Evolutionary conservation across 2,888 invertebrate genomes (phyloP).

Genomic region (Noctua janthe): DNA sequence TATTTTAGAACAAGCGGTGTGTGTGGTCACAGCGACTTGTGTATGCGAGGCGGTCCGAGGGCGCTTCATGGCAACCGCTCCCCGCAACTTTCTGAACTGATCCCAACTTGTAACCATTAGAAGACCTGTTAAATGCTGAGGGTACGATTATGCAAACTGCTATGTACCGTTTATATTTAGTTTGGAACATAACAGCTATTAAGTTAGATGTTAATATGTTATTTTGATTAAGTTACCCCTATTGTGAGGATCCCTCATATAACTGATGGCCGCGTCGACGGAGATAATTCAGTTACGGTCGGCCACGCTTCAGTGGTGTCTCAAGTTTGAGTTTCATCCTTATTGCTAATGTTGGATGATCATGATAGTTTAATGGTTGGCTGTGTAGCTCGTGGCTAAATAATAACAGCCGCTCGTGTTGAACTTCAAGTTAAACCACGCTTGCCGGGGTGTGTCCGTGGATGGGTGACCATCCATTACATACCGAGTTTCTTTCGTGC

Average conservation of each 20-base stretch:
- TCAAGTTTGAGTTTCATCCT: conserved; percentile 48
- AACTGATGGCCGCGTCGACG: conserved; percentile 55
- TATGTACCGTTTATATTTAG: conserved; percentile 67
- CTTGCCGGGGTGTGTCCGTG: neutral
- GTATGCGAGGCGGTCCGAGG: conserved; percentile 46
- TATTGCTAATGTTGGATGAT: conserved; percentile 47
- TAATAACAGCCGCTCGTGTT: neutral
- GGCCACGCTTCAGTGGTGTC: conserved; percentile 44
- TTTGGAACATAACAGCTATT: conserved; percentile 67
- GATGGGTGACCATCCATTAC: neutral
- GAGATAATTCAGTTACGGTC: conserved; percentile 56
- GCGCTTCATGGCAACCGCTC: conserved; percentile 61
- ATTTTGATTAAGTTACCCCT: conserved; percentile 69
- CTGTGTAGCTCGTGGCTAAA: neutral
- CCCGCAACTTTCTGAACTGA: conserved; percentile 68
- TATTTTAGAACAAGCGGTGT: conserved; percentile 74
- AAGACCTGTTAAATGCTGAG: conserved; percentile 69
- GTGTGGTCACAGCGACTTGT: conserved; percentile 75
- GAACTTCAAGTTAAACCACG: neutral
- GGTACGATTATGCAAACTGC: conserved; percentile 69
- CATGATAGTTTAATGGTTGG: conserved; percentile 42
- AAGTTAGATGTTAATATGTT: conserved; percentile 69
- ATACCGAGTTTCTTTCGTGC: too few species aligned
- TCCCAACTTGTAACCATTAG: conserved; percentile 70
- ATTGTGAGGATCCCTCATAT: conserved; percentile 63